Conservation (phyloP, 2,888 invertebrate species). For the Deladenus siricidicola region DNA sequence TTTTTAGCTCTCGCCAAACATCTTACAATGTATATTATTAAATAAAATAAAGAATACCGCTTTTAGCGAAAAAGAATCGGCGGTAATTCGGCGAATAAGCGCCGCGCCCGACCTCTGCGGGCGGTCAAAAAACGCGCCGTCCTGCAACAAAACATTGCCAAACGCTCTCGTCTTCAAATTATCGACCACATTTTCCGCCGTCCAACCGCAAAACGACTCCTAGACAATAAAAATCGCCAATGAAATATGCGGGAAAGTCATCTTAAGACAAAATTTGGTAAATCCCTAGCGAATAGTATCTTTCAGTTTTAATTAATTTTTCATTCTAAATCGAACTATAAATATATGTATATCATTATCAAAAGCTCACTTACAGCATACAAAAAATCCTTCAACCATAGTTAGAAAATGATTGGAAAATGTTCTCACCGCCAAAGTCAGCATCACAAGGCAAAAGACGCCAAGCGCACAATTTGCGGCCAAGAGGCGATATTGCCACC, state of each 20-base stretch:
- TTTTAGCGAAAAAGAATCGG: conserved; percentile 56
- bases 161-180: conserved; percentile 30
- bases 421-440: conserved; percentile 6
- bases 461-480: conserved; percentile 6
- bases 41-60: conserved; percentile 38
- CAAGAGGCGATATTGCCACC: neutral
- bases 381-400: no score
- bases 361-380: no score
- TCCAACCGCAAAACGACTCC: conserved; percentile 6
- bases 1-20: no score
- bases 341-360: no score
- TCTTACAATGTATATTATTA: no score
- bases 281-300: no score
- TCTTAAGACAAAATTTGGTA: no score
- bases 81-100: conserved; percentile 54
- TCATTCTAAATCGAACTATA: no score
- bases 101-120: conserved; percentile 54
- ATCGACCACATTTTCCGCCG: conserved; percentile 21
- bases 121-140: conserved; percentile 56
- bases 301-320: neutral
- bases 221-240: neutral
- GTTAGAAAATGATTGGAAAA: no score
- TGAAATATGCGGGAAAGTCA: neutral
- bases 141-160: conserved; percentile 54
- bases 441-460: conserved; percentile 9